These are phyloP conservation scores for Lagopus muta DNA, from an alignment of 2,113 vertebrate species.

Conservation along the genomic window DNA sequence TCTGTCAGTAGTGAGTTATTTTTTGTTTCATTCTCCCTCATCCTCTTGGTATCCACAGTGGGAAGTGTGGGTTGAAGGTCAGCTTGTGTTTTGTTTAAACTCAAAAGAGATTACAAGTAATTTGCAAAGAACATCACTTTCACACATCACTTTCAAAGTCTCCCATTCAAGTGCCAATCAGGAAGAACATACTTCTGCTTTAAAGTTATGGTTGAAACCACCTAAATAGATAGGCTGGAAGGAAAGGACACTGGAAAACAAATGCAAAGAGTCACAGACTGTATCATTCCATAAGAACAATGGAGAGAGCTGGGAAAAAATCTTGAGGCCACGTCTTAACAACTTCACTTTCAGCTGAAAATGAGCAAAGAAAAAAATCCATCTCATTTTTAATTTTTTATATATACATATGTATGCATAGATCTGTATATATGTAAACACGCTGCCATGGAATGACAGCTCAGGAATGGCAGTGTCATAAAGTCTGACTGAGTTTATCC, in stretches of 20 bases:
- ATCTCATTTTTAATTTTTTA: background rate
- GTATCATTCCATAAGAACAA: background rate
- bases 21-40: background rate
- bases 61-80: rapidly evolving
- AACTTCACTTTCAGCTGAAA: background rate
- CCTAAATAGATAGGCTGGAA: background rate
- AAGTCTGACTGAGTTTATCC: background rate
- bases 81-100: background rate
- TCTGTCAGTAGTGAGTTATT: background rate
- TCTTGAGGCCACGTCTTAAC: background rate
- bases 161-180: background rate
- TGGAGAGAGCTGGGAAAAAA: background rate
- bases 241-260: background rate
- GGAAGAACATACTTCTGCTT: background rate
- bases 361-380: background rate
- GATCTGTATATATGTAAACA: background rate
- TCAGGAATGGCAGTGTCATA: background rate
- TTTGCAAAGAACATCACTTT: background rate
- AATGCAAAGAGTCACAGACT: background rate
- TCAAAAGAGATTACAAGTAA: background rate
- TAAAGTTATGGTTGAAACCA: background rate
- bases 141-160: background rate
- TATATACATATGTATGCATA: rapidly evolving
- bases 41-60: background rate
- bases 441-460: background rate